These are phyloP conservation scores for Peucedramus taeniatus DNA, from an alignment of 2,113 vertebrate genomes.

Conservation along the genomic window DNA sequence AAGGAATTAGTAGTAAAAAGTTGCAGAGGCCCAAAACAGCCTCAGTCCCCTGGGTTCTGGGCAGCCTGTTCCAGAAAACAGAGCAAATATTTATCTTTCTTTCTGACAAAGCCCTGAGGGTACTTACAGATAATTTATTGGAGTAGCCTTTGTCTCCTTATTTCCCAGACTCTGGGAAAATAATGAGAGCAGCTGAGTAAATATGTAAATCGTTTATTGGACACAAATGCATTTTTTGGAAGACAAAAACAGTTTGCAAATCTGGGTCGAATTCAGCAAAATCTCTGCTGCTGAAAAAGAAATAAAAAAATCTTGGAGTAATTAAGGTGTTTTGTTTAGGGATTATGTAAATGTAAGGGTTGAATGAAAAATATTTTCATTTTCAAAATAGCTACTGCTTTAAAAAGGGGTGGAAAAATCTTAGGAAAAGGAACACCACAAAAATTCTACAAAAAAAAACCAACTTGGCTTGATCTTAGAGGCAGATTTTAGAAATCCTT, in stretches of 20 bases:
- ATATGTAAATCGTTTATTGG: neutral
- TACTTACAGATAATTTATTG: neutral
- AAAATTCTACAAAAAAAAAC: neutral
- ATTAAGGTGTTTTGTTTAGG: neutral
- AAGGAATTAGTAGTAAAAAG: neutral
- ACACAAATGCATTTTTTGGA: neutral
- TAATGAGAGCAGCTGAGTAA: neutral
- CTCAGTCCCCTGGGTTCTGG: neutral
- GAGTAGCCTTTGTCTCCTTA: neutral
- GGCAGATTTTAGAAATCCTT: neutral
- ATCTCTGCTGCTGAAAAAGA: neutral
- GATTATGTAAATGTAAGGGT: neutral
- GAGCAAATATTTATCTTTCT: neutral
- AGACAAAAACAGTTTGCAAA: neutral
- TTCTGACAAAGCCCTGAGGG: neutral
- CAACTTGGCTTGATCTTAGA: neutral
- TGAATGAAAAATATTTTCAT: neutral
- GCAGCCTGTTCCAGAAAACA: neutral
- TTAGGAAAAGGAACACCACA: neutral
- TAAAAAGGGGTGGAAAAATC: neutral
- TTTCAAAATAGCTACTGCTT: neutral
- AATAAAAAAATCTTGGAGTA: neutral
- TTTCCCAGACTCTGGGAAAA: neutral
- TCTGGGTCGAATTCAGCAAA: constrained; percentile 6
- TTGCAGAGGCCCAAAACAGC: neutral